Evolutionary conservation across 2,888 invertebrate species (phyloP).

Genomic region (Globia sparganii): DNA sequence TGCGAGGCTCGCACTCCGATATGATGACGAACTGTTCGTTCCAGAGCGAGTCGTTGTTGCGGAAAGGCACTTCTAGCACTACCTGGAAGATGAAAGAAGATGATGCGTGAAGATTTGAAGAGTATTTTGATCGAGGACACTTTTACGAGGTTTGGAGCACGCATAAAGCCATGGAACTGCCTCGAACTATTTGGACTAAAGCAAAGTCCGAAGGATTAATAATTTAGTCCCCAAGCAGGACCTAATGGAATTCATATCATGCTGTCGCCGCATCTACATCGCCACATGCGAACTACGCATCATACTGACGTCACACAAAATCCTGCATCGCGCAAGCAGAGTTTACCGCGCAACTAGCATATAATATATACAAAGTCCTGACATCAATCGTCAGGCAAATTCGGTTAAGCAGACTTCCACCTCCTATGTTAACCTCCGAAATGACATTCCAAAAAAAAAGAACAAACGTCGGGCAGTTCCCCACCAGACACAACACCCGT

Average conservation of each 20-base stretch:
- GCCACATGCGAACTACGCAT: no score
- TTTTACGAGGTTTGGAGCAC: background rate
- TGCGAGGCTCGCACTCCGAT: conserved; percentile 94
- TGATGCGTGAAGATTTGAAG: no score
- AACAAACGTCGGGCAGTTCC: no score
- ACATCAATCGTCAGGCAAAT: no score
- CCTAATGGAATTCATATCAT: background rate
- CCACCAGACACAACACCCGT: no score
- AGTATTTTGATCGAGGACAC: background rate
- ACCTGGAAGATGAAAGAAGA: conserved; percentile 79
- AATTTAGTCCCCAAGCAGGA: background rate
- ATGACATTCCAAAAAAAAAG: no score
- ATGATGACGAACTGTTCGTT: conserved; percentile 94
- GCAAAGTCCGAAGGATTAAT: background rate
- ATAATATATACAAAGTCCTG: no score
- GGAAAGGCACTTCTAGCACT: conserved; percentile 92
- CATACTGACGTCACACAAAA: background rate
- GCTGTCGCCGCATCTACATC: no score
- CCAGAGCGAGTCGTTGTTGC: conserved; percentile 92
- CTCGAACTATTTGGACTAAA: background rate
- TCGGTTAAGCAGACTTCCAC: no score
- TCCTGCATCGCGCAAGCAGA: background rate
- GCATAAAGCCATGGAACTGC: background rate
- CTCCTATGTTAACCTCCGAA: no score
- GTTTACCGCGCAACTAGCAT: no score